Evolutionary conservation across 2,797 vertebrate genomes (phyloP).

Genomic region (Diceros bicornis): DNA sequence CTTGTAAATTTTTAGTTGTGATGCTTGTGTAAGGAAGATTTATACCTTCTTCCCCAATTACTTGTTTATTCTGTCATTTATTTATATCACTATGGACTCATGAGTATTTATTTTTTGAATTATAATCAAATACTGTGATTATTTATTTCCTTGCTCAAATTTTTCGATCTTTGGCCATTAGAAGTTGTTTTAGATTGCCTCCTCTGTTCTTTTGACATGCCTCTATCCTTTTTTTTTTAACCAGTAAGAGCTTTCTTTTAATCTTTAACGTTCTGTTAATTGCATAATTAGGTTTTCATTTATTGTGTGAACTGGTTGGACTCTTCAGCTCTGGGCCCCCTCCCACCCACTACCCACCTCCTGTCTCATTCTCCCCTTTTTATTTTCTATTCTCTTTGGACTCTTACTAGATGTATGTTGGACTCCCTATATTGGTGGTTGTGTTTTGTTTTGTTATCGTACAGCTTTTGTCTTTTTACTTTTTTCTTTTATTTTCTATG

Average conservation of each 20-base stretch:
- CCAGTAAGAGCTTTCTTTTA: neutral
- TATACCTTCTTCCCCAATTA: neutral
- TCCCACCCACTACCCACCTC: neutral
- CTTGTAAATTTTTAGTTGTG: neutral
- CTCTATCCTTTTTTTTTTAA: neutral
- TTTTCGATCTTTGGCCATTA: neutral
- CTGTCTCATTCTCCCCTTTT: neutral
- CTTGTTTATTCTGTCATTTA: neutral
- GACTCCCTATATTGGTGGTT: neutral
- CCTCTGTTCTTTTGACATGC: neutral
- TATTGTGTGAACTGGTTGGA: neutral
- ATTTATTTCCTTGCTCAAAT: slow-evolving; percentile 5
- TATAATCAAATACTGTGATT: neutral
- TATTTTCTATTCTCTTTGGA: neutral
- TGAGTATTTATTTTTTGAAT: neutral
- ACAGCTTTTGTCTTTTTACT: neutral
- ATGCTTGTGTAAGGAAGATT: neutral
- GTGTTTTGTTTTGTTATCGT: neutral
- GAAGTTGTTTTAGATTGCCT: neutral
- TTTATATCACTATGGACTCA: neutral
- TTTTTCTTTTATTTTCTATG: neutral
- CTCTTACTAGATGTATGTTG: neutral
- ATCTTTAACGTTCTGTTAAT: neutral
- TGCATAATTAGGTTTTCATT: neutral
- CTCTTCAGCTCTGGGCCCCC: neutral